Evolutionary conservation across 1,140 invertebrate species (phyloP).

Genomic region (Pararge aegeria): DNA sequence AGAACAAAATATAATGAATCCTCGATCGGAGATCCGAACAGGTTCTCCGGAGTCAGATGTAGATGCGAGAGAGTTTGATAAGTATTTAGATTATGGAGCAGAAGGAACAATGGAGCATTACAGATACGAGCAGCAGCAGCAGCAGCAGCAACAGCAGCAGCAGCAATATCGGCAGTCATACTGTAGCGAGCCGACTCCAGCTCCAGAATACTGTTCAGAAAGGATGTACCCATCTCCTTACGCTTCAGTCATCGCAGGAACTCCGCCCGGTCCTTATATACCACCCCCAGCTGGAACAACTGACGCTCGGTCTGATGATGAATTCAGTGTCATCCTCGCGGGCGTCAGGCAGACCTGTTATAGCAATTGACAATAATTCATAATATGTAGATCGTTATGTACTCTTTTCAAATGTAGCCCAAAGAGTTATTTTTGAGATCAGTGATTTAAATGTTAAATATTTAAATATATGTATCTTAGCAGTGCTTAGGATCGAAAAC

Average conservation of each 20-base stretch:
- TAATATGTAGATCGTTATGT: constrained; percentile 39
- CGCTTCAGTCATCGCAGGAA: constrained; percentile 61
- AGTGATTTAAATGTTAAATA: constrained; percentile 19
- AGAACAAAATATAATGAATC: constrained; percentile 54
- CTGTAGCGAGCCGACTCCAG: constrained; percentile 50
- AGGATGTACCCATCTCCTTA: constrained; percentile 70
- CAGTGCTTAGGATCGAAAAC: neutral
- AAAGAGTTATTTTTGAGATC: constrained; percentile 51
- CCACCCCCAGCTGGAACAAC: constrained; percentile 70
- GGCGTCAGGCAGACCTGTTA: constrained; percentile 92
- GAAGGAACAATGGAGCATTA: constrained; percentile 65
- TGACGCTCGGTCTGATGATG: constrained; percentile 85
- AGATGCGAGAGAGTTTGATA: constrained; percentile 83
- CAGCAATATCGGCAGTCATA: constrained; percentile 57
- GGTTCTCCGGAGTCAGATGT: constrained; percentile 79
- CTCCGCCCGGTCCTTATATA: constrained; percentile 47
- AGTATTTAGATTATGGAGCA: constrained; percentile 83
- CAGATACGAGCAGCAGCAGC: constrained; percentile 64
- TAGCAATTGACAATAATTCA: constrained; percentile 85
- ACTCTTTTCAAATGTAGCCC: constrained; percentile 48
- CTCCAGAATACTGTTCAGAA: constrained; percentile 80
- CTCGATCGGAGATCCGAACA: constrained; percentile 65
- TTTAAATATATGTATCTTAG: neutral
- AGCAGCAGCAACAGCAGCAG: too few species aligned
- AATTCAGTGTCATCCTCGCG: constrained; percentile 92